Conservation (phyloP, 2,113 vertebrate species). For the Mus pahari region DNA sequence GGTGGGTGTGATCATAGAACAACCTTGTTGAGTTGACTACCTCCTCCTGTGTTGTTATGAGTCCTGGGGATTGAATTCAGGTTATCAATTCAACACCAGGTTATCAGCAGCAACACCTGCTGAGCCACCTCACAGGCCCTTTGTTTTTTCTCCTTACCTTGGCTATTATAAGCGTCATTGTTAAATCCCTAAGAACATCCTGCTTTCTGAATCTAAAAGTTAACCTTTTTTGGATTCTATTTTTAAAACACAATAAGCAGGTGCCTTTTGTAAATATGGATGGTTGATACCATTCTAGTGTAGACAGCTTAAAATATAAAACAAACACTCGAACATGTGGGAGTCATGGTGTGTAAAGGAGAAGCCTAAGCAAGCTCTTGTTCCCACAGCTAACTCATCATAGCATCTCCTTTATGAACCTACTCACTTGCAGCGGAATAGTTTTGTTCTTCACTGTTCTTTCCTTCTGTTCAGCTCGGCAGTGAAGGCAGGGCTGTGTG, state of each 20-base stretch:
- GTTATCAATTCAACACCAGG: background rate
- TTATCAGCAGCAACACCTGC: background rate
- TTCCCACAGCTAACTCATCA: background rate
- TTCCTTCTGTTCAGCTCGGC: slow-evolving; percentile 66
- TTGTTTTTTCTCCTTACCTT: background rate
- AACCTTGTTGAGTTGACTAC: background rate
- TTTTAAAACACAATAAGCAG: background rate
- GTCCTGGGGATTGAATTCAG: background rate
- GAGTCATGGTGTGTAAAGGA: background rate
- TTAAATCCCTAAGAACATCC: slow-evolving; percentile 16
- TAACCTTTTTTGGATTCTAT: background rate
- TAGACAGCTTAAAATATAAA: background rate
- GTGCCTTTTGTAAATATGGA: background rate
- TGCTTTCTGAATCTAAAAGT: slow-evolving; percentile 3
- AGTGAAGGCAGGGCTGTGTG: background rate
- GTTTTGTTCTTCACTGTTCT: background rate
- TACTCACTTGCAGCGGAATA: slow-evolving; percentile 20
- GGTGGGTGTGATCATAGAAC: background rate
- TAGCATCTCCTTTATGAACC: background rate
- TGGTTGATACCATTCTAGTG: background rate
- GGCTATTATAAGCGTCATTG: background rate
- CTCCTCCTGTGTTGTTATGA: background rate
- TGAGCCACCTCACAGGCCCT: background rate
- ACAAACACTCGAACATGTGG: background rate
- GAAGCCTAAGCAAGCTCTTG: background rate